Evolutionary conservation across 1,140 invertebrate species (phyloP).

Genomic region (Onthophagus taurus): DNA sequence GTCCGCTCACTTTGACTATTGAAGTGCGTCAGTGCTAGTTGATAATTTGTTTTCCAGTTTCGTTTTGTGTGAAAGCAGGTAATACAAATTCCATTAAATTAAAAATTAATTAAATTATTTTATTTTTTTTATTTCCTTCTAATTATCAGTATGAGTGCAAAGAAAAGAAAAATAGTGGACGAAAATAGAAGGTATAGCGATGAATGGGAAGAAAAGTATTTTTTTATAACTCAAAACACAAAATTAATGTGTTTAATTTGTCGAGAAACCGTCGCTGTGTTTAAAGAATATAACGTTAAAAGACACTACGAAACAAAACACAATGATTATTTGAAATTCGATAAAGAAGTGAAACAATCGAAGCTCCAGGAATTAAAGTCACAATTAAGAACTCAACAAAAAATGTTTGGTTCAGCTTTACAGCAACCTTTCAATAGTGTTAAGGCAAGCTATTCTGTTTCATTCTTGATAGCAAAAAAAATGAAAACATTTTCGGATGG

Average conservation of each 20-base stretch:
- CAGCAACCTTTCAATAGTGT: constrained; percentile 11
- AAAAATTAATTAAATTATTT: no score
- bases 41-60: no score
- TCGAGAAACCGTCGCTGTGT: constrained; percentile 19
- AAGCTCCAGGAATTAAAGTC: constrained; percentile 12
- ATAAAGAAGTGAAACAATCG: constrained; percentile 15
- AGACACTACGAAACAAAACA: constrained; percentile 23
- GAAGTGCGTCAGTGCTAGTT: no score
- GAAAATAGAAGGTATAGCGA: constrained; percentile 14
- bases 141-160: no score
- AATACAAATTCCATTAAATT: no score
- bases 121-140: no score
- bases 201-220: constrained; percentile 13
- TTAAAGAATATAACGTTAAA: constrained; percentile 29
- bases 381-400: constrained; percentile 4
- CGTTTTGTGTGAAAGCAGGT: no score
- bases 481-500: constrained; percentile 30
- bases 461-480: constrained; percentile 26
- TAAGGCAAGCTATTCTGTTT: constrained; percentile 25
- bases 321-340: constrained; percentile 12
- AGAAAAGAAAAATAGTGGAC: no score
- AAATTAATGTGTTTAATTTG: constrained; percentile 23
- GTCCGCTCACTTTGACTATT: no score
- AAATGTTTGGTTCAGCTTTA: constrained; percentile 12
- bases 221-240: constrained; percentile 13